Percentiles rank a stretch among this genome's conserved stretches.
Conservation (phyloP, 2,113 vertebrate species). For the Nyctereutes procyonoides region DNA sequence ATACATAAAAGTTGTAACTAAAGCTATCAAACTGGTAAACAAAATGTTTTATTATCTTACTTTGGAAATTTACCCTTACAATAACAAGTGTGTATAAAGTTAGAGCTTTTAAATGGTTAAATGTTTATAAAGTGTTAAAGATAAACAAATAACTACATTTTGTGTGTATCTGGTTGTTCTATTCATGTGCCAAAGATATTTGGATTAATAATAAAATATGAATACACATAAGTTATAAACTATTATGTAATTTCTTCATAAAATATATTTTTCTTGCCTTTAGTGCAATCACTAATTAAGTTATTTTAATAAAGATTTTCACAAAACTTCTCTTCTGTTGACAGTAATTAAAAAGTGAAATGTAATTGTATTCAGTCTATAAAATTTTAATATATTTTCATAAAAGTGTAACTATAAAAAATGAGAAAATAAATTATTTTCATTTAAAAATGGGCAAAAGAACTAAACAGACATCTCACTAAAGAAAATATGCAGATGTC, state of each 20-base stretch:
- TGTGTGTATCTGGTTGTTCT: background rate
- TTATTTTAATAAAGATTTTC: background rate
- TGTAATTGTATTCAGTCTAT: background rate
- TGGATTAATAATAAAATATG: slow-evolving; percentile 14
- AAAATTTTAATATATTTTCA: slow-evolving; percentile 42
- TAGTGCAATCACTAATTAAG: background rate
- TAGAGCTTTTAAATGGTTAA: background rate
- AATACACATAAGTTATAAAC: background rate
- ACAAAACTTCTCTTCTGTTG: background rate
- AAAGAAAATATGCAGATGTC: background rate
- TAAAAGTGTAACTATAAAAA: background rate
- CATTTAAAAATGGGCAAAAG: background rate
- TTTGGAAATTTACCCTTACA: background rate
- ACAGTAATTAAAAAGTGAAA: background rate
- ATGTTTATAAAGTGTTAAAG: background rate
- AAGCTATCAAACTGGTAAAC: background rate
- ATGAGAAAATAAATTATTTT: background rate
- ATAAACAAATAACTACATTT: background rate
- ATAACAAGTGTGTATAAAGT: background rate
- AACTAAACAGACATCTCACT: background rate
- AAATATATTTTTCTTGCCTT: slow-evolving; percentile 19
- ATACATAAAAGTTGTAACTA: background rate
- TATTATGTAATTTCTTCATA: background rate
- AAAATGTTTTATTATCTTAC: background rate
- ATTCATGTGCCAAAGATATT: background rate